phyloP scores from a whole-genome alignment of 30 jellyfish, hydroid and myxozoan genomes.

The Aurelia aurita region DNA sequence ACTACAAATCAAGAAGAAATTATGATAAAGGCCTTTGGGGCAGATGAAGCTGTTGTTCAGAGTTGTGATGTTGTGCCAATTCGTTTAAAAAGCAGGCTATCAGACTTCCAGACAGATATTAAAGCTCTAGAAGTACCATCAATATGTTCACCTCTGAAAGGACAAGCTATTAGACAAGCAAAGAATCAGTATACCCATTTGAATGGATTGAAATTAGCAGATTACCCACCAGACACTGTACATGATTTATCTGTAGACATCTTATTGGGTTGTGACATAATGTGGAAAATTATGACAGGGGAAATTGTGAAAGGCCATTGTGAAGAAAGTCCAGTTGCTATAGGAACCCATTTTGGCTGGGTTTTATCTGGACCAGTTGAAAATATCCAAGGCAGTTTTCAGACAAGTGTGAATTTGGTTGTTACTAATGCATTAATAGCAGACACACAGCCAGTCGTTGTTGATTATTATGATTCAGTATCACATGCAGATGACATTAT shows the following conservation, averaged over 20 bases:
- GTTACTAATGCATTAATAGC: no score
- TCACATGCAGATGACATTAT: neutral
- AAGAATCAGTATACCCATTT: neutral
- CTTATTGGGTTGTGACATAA: neutral
- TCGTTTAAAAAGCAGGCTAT: no score
- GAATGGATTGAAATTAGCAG: constrained; percentile 28
- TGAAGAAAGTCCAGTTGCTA: constrained; percentile 25
- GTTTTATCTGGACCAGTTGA: constrained; percentile 26
- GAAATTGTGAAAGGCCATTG: constrained; percentile 13
- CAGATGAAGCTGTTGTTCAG: no score
- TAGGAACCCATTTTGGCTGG: constrained; percentile 11
- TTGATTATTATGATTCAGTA: neutral
- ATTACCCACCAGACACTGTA: constrained; percentile 1
- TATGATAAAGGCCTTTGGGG: no score
- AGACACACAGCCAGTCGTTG: no score
- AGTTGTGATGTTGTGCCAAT: no score
- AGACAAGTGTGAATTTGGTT: no score
- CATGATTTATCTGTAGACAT: neutral
- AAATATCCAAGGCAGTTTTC: neutral
- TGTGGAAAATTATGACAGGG: constrained; percentile 17
- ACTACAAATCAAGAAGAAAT: neutral
- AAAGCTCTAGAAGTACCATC: no score
- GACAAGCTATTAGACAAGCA: neutral
- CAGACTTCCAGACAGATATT: no score
- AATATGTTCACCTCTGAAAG: neutral